Percentiles rank a stretch among this genome's conserved stretches.
phyloP scores from a whole-genome alignment of 2,797 vertebrate genomes.

The Acanthornis magna region DNA sequence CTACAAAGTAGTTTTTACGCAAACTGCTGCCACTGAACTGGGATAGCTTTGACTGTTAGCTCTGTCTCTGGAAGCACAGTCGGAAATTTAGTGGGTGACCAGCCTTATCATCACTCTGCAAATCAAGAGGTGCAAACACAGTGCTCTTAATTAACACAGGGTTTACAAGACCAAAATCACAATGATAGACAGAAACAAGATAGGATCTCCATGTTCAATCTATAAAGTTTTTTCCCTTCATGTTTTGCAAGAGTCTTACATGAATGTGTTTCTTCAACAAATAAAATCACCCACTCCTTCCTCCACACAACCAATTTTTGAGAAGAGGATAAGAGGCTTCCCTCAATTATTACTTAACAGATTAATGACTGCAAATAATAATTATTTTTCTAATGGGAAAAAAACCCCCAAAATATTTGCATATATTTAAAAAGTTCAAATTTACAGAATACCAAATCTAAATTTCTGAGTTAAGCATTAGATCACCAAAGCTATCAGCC shows the following conservation, averaged over 20 bases:
- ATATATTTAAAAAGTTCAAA: neutral
- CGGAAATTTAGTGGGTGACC: neutral
- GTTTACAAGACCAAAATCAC: neutral
- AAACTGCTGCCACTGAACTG: neutral
- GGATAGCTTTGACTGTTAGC: neutral
- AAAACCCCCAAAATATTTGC: fast-evolving
- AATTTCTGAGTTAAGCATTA: neutral
- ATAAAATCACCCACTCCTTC: neutral
- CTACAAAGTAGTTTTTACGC: neutral
- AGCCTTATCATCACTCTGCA: neutral
- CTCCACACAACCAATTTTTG: neutral
- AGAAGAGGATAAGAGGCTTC: neutral
- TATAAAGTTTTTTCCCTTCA: neutral
- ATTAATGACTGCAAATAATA: neutral
- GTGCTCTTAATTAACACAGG: neutral
- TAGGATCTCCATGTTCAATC: neutral
- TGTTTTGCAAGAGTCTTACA: neutral
- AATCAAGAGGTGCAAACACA: neutral
- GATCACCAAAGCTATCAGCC: neutral
- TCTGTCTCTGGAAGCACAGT: neutral
- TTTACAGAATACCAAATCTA: neutral
- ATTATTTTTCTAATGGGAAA: neutral
- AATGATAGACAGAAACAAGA: neutral
- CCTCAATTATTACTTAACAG: neutral
- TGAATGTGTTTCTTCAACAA: neutral